Evolutionary conservation across 2,888 invertebrate species (phyloP).

Genomic region (Parnassius mnemosyne): DNA sequence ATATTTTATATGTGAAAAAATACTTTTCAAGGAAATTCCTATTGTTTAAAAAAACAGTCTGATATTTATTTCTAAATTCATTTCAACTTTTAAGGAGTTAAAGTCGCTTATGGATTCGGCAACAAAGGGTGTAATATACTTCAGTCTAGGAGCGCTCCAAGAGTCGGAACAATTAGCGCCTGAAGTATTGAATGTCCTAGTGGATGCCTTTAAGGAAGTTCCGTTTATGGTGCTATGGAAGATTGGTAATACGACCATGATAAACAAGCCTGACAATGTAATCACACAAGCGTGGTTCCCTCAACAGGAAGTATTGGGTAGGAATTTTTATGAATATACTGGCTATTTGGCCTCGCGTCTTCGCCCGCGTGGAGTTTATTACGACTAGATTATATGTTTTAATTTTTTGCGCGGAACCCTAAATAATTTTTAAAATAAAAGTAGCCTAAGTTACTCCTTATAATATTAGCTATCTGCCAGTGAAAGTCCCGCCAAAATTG

Average conservation of each 20-base stretch:
- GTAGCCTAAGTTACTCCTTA: too few species aligned
- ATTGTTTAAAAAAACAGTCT: too few species aligned
- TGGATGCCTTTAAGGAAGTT: conserved; percentile 69
- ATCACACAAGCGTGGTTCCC: conserved; percentile 74
- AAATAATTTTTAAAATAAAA: too few species aligned
- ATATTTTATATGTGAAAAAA: too few species aligned
- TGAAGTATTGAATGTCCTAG: conserved; percentile 56
- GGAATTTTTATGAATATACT: conserved; percentile 19
- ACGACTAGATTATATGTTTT: too few species aligned
- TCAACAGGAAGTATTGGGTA: conserved; percentile 79
- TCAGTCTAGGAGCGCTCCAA: conserved; percentile 75
- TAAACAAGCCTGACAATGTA: conserved; percentile 68
- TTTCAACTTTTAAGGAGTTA: conserved; percentile 52
- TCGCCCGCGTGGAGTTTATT: too few species aligned
- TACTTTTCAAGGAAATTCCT: too few species aligned
- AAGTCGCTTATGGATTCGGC: conserved; percentile 59
- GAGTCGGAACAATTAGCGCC: conserved; percentile 65
- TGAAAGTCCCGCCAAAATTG: too few species aligned
- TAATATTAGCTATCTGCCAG: too few species aligned
- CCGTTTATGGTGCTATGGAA: conserved; percentile 78
- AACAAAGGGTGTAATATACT: conserved; percentile 68
- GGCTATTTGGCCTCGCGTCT: too few species aligned
- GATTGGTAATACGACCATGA: conserved; percentile 64
- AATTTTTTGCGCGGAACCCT: too few species aligned
- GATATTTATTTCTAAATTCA: neutral